Evolutionary conservation across 2,888 invertebrate genomes (phyloP), one percentile per base, ranked within the genome.

Genomic region (Aphrophora alni): DNA sequence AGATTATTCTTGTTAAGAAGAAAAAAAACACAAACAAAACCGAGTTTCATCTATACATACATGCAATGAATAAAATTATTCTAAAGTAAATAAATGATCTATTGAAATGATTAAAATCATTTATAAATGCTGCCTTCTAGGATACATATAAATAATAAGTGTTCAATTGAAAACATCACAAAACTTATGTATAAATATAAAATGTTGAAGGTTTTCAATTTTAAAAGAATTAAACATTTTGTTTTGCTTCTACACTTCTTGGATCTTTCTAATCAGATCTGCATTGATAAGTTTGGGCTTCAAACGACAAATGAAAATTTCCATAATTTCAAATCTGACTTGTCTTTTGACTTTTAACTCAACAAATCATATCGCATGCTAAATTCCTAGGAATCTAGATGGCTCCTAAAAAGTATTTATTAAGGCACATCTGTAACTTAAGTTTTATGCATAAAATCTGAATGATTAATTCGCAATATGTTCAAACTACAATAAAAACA

Each of bases 341-440:
- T 33, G 33, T 8, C 33, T 33, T 33, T 33, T 33, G 33, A 33
- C 8, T 3, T 33, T 33, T 33, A 8, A 33, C 8, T 3, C 8
- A 33, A 8, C 3, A 33, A 33, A 8, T 8, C 33, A 33, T 33
- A 33, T 33, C 33, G 8, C 44, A 44, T 14, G 44, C 17, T 44
- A 44, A 44, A 44, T 33, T 33, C 33, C 5, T 59, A 5, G 5
- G 59, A 59, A 21, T 59, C 14, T 59, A 59, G 21, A 59, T 21
- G 21, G 5, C 21, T 59, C 21, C 21, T 33, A 21, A 59, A 59
- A 59, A 7, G 59, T 21, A 59, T 59, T 59, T 59, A 59, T 59
- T 59, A 59, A 59, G 59, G 59, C 59, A 59, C 59, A 59, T 59
- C 59, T 59, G 59, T 59, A 59, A 59, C 59, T 59, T 59, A 21